Conservation (phyloP, 2,888 invertebrate species). For the Spatulosminthurus flaviceps region DNA sequence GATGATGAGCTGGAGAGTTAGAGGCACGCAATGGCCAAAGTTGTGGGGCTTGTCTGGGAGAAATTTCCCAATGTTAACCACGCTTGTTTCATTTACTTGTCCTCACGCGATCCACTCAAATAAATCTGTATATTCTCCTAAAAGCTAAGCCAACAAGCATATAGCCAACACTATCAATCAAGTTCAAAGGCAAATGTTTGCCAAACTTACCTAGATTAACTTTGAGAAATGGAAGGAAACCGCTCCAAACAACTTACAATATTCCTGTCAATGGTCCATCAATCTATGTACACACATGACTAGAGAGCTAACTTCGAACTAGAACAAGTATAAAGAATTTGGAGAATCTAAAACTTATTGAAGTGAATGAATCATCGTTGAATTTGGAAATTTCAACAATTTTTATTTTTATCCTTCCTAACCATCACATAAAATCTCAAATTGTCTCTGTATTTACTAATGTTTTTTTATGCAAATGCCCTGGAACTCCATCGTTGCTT, state of each 20-base stretch:
- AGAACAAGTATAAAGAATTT: too few relatives aligned
- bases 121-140: constrained; percentile 38
- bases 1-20: neutral
- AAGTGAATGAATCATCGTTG: too few relatives aligned
- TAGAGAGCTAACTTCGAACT: neutral
- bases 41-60: neutral
- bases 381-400: too few relatives aligned
- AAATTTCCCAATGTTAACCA: neutral
- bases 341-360: too few relatives aligned
- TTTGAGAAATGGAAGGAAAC: constrained; percentile 2
- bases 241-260: neutral
- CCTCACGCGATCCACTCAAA: constrained; percentile 31
- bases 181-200: constrained; percentile 36
- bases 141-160: constrained; percentile 10
- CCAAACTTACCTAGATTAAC: constrained; percentile 27
- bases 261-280: neutral
- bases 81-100: constrained; percentile 34
- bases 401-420: too few relatives aligned
- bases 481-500: too few relatives aligned
- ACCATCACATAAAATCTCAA: too few relatives aligned
- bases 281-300: neutral
- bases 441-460: too few relatives aligned
- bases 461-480: too few relatives aligned
- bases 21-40: constrained; percentile 18
- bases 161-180: constrained; percentile 18